phyloP scores from a whole-genome alignment of 2,797 vertebrate species.

The Mareca strepera region DNA sequence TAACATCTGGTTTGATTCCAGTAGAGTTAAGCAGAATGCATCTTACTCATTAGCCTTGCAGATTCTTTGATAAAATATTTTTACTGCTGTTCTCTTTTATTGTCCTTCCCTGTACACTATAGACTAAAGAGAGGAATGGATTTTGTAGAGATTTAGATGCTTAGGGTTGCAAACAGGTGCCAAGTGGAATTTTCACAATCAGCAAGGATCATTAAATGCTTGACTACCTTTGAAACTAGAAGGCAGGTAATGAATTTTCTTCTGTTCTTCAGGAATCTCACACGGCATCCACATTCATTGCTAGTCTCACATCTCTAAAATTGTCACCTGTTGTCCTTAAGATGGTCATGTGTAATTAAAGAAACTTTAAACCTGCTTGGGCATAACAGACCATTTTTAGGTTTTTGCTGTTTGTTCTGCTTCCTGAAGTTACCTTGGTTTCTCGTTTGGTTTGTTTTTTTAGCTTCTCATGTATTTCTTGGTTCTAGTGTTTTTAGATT shows the following conservation, averaged over 20 bases:
- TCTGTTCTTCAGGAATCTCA: not conserved
- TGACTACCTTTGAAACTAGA: not conserved
- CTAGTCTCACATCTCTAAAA: not conserved
- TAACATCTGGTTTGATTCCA: not conserved
- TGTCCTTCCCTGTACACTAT: not conserved
- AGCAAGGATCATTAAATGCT: not conserved
- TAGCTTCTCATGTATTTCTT: not conserved
- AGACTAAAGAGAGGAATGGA: not conserved
- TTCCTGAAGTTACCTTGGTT: not conserved
- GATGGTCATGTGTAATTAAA: not conserved
- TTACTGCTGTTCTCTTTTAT: not conserved
- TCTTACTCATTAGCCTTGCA: not conserved
- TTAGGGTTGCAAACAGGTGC: not conserved
- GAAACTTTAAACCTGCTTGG: not conserved
- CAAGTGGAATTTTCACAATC: not conserved
- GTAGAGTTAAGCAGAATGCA: not conserved
- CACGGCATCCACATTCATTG: fast-evolving
- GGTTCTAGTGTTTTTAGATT: not conserved
- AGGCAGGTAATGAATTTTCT: not conserved
- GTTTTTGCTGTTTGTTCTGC: not conserved
- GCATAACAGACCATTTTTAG: fast-evolving
- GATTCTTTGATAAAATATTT: constrained; percentile 1
- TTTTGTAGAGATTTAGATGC: not conserved
- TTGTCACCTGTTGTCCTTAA: not conserved
- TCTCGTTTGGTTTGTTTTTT: not conserved